phyloP scores from a whole-genome alignment of 2,797 vertebrate species.

The Onychomys leucogaster region DNA sequence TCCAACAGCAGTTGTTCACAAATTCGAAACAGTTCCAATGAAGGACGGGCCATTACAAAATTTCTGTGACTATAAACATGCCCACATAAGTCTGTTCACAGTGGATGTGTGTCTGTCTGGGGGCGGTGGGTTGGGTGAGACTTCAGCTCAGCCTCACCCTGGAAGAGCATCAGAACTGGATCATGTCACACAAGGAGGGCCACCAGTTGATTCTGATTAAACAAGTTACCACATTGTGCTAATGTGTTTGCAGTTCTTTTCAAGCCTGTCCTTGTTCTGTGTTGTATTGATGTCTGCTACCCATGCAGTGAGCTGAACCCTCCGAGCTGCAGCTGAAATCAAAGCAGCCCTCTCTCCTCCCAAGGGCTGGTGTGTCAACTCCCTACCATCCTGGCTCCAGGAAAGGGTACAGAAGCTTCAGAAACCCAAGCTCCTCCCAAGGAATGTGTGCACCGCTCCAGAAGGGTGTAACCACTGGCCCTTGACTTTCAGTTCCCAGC shows the following conservation, averaged over 20 bases:
- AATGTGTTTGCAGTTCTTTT: background rate
- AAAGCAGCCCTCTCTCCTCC: background rate
- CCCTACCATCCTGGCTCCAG: background rate
- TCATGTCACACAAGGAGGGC: slow-evolving; percentile 7
- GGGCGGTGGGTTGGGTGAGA: accelerated
- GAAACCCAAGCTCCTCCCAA: background rate
- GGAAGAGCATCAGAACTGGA: background rate
- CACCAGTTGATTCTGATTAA: slow-evolving; percentile 12
- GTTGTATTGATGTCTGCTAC: slow-evolving; percentile 38
- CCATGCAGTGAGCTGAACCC: background rate
- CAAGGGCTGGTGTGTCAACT: accelerated
- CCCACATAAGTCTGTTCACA: background rate
- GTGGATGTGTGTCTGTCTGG: background rate
- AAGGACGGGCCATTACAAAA: slow-evolving; percentile 40
- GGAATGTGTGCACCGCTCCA: background rate
- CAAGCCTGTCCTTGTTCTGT: background rate
- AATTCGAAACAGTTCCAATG: slow-evolving; percentile 72
- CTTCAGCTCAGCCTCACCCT: background rate
- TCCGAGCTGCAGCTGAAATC: background rate
- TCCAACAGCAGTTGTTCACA: slow-evolving; percentile 19
- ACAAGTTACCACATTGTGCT: slow-evolving; percentile 25
- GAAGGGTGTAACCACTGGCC: background rate
- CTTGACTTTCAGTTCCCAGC: accelerated
- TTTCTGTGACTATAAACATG: slow-evolving; percentile 2
- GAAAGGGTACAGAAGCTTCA: background rate